Base-by-base conservation (phyloP, 2,888 invertebrate species). In the Andrena hattorfiana region DNA sequence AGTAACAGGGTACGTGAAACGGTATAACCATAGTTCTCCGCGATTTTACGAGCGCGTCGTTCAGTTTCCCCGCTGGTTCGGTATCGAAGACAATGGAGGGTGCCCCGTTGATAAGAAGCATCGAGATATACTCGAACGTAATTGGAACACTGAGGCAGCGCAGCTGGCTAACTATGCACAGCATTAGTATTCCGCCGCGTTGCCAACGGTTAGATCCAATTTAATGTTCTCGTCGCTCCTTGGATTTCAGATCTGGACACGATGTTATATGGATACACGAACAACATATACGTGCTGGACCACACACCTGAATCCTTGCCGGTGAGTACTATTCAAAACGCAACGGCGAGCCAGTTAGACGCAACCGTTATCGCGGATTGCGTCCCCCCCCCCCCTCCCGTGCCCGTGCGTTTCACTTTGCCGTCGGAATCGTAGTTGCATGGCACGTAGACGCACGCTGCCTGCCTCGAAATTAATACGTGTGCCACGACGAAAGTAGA, bases 211-310 rank as follows among this genome's bases (percentile, higher is more conserved):
- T 79, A 67, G 75, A 85, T 83, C 76, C 78, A 85, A 86, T 89
- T 85, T 82, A 77, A 83, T 81, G 84, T 88, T 84, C 77, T 72
- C 71, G 59, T 69, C 73, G 73, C 68, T 71, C 68, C 74, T 85
- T 85, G 83, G 80, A 68, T 92, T 93, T 76, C 92, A 94, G 94
- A 94, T 90, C 90, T 93, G 86, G 93, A 93, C 90, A 93, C 92
- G 78, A 93, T 94, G 94, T 89, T 94, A 76, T 94, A 94, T 87
- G 94, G 94, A 79, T 94, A 94, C 87, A 93, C 93, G 86, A 94
- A 93, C 87, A 91, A 92, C 82, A 94, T 94, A 88, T 94, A 94
- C 80, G 93, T 94, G 59, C 83, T 94, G 90, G 94, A 94, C 86
- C 94, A 93, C 78, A 92, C 93, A 63, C 93, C 94, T 8, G 93